Percentiles rank a stretch among this genome's conserved stretches.
Conservation (phyloP, 2,888 invertebrate genomes). For the Rhingia campestris region DNA sequence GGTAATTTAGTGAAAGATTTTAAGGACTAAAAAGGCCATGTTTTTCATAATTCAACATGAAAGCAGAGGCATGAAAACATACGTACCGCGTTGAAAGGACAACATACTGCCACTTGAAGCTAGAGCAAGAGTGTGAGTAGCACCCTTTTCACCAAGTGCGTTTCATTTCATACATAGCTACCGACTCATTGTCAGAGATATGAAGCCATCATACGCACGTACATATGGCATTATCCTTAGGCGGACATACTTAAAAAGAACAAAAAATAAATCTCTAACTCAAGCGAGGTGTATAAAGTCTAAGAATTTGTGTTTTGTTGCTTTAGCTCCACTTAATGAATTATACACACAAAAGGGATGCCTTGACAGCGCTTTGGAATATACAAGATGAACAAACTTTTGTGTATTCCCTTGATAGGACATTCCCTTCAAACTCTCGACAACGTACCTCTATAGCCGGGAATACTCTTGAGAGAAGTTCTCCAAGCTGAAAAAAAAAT, state of each 20-base stretch:
- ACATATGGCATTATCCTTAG: conserved; percentile 28
- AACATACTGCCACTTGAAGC: neutral
- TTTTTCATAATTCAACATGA: conserved; percentile 17
- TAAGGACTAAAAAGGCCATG: conserved; percentile 21
- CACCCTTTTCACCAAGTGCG: neutral
- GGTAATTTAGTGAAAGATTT: conserved; percentile 22
- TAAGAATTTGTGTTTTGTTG: neutral
- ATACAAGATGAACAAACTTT: conserved; percentile 42
- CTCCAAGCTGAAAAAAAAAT: neutral
- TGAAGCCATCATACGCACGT: conserved; percentile 20
- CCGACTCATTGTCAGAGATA: conserved; percentile 13
- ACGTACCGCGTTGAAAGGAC: conserved; percentile 11
- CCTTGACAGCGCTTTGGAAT: conserved; percentile 5
- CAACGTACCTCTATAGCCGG: neutral
- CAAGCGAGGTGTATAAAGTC: conserved; percentile 13
- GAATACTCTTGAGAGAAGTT: conserved; percentile 30
- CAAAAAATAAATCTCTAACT: conserved; percentile 18
- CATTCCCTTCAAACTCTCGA: conserved; percentile 27
- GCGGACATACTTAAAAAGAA: conserved; percentile 12
- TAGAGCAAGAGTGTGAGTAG: neutral
- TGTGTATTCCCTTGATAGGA: conserved; percentile 25
- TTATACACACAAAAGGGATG: conserved; percentile 12
- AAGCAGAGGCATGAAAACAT: conserved; percentile 17
- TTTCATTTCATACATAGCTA: conserved; percentile 1
- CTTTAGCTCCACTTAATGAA: conserved; percentile 26